phyloP scores from a whole-genome alignment of 35 echinoderm and acorn worm genomes.

The Acanthaster planci region DNA sequence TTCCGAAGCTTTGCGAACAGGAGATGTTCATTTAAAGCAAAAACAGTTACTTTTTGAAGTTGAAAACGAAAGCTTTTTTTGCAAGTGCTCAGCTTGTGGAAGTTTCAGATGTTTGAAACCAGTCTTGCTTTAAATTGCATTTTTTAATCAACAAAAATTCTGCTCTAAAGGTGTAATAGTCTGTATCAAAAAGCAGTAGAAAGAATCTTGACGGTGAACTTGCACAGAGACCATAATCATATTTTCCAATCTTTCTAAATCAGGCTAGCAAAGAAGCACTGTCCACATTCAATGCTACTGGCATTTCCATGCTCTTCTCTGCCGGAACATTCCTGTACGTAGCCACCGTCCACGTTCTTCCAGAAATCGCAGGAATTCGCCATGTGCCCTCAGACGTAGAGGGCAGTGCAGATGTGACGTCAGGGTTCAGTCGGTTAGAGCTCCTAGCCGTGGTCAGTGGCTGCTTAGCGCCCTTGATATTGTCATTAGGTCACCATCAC shows the following conservation, averaged over 20 bases:
- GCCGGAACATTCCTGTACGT: slow-evolving; percentile 99
- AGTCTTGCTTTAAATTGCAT: no score
- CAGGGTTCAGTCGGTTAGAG: slow-evolving; percentile 80
- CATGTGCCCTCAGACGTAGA: slow-evolving; percentile 54
- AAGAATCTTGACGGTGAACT: no score
- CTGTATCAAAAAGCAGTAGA: no score
- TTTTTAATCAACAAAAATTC: no score
- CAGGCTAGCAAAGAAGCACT: slow-evolving; percentile 97
- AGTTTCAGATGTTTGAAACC: no score
- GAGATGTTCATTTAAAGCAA: no score
- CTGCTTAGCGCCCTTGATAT: slow-evolving; percentile 77
- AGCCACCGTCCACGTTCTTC: slow-evolving; percentile 97
- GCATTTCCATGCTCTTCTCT: slow-evolving; percentile 98
- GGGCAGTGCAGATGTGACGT: slow-evolving; percentile 51
- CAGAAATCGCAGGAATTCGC: slow-evolving; percentile 73
- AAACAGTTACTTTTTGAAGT: no score
- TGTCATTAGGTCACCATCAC: slow-evolving; percentile 91
- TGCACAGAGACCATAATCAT: not conserved
- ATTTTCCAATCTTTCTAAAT: slow-evolving; percentile 30
- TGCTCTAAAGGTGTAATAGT: no score
- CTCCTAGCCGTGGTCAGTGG: slow-evolving; percentile 75
- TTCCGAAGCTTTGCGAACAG: no score
- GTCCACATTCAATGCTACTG: slow-evolving; percentile 91
- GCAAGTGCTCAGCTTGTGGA: no score
- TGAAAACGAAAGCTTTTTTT: no score